Percentiles rank a stretch among this genome's conserved stretches.
phyloP scores from a whole-genome alignment of 2,888 invertebrate genomes.

The Limnephilus lunatus region DNA sequence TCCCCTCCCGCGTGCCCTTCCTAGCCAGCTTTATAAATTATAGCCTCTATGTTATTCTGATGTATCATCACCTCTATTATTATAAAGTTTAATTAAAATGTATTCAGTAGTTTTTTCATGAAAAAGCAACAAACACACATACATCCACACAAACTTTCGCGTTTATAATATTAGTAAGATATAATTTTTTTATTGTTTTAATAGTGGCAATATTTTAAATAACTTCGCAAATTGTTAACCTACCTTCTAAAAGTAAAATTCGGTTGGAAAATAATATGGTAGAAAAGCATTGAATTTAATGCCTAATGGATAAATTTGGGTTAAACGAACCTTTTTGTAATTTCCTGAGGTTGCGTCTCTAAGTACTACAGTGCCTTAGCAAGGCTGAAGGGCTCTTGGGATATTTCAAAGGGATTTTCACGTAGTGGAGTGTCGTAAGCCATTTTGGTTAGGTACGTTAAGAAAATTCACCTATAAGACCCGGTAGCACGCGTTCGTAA shows the following conservation, averaged over 20 bases:
- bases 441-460: neutral
- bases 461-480: neutral
- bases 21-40: too few species aligned
- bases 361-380: neutral
- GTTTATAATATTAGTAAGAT: too few species aligned
- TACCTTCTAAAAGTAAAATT: neutral
- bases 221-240: neutral
- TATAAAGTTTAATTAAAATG: too few species aligned
- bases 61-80: too few species aligned
- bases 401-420: neutral
- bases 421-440: neutral
- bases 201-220: neutral
- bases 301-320: neutral
- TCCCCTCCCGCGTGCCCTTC: too few species aligned
- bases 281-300: neutral
- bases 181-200: neutral
- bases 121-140: too few species aligned
- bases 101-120: too few species aligned
- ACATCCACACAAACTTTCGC: too few species aligned
- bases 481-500: too few species aligned
- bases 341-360: neutral
- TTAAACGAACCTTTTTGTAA: neutral
- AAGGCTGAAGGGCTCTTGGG: neutral
- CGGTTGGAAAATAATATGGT: slow-evolving; percentile 78
- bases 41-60: too few species aligned